Percentiles rank a stretch among this genome's conserved stretches.
Evolutionary conservation across 2,888 invertebrate genomes (phyloP).

Genomic region (Anarsia innoxiella): DNA sequence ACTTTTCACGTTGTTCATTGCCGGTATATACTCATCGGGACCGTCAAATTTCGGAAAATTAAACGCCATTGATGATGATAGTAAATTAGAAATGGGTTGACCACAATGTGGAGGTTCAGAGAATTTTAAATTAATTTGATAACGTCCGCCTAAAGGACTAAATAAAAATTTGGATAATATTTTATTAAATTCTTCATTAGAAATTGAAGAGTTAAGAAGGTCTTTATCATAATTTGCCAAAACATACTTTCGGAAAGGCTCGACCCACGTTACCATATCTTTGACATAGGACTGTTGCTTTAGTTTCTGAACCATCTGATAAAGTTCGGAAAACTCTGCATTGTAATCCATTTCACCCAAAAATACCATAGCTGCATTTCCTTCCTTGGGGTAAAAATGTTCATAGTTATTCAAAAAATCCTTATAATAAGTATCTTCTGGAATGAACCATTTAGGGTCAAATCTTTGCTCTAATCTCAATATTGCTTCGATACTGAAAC

Average conservation of each 20-base stretch:
- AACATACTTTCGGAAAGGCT: constrained; percentile 78
- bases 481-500: constrained; percentile 77
- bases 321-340: constrained; percentile 74
- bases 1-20: constrained; percentile 79
- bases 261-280: constrained; percentile 78
- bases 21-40: constrained; percentile 81
- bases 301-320: constrained; percentile 69
- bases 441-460: constrained; percentile 87
- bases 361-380: constrained; percentile 77
- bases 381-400: constrained; percentile 79
- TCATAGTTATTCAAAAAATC: constrained; percentile 74
- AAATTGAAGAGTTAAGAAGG: constrained; percentile 64
- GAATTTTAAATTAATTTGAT: constrained; percentile 81
- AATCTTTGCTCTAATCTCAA: constrained; percentile 83
- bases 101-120: constrained; percentile 77
- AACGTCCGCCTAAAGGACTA: constrained; percentile 80
- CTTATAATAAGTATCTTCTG: constrained; percentile 79
- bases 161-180: constrained; percentile 82
- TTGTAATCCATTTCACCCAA: constrained; percentile 80
- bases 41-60: constrained; percentile 75
- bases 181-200: constrained; percentile 73
- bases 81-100: constrained; percentile 70
- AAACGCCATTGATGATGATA: constrained; percentile 78
- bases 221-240: constrained; percentile 67
- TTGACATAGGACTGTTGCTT: constrained; percentile 69